These are phyloP conservation scores for Hypomesus transpacificus DNA, from an alignment of 2,113 vertebrate species.

Conservation along the genomic window DNA sequence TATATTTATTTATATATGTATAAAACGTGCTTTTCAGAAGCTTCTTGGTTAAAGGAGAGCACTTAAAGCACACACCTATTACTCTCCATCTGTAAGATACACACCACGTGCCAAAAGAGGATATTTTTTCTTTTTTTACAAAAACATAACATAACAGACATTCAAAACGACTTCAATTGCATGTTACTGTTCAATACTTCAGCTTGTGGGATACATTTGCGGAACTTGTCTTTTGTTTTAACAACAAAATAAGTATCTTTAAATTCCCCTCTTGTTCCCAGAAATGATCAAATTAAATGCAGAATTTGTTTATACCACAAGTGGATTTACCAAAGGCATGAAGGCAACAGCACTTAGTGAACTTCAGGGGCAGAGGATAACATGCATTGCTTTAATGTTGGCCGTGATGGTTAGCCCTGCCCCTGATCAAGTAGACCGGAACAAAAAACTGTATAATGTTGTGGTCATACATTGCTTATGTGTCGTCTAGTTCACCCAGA, in stretches of 20 bases:
- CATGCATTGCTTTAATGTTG: slow-evolving; percentile 33
- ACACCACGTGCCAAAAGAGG: slow-evolving; percentile 60
- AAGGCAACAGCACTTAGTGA: slow-evolving; percentile 72
- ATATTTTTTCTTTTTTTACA: slow-evolving; percentile 59
- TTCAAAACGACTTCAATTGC: slow-evolving; percentile 80
- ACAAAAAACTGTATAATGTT: slow-evolving; percentile 33
- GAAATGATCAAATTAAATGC: slow-evolving; percentile 65
- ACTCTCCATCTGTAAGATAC: slow-evolving; percentile 54
- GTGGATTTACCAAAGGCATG: slow-evolving; percentile 71
- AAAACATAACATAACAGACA: slow-evolving; percentile 67
- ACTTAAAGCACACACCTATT: slow-evolving; percentile 28
- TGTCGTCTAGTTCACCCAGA: slow-evolving; percentile 46
- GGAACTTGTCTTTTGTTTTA: slow-evolving; percentile 52
- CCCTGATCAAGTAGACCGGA: slow-evolving; percentile 55
- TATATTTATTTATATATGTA: slow-evolving; percentile 67
- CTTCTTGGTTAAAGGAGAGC: slow-evolving; percentile 66
- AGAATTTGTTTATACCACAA: slow-evolving; percentile 49
- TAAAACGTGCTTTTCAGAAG: slow-evolving; percentile 63
- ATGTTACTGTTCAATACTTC: slow-evolving; percentile 73
- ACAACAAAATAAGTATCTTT: slow-evolving; percentile 32
- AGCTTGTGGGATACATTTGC: slow-evolving; percentile 71
- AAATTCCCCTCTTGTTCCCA: slow-evolving; percentile 36
- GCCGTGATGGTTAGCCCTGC: slow-evolving; percentile 26
- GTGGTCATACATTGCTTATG: slow-evolving; percentile 53
- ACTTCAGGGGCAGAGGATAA: slow-evolving; percentile 50